Evolutionary conservation across 2,888 invertebrate species (phyloP).

Genomic region (Cephalotes varians): DNA sequence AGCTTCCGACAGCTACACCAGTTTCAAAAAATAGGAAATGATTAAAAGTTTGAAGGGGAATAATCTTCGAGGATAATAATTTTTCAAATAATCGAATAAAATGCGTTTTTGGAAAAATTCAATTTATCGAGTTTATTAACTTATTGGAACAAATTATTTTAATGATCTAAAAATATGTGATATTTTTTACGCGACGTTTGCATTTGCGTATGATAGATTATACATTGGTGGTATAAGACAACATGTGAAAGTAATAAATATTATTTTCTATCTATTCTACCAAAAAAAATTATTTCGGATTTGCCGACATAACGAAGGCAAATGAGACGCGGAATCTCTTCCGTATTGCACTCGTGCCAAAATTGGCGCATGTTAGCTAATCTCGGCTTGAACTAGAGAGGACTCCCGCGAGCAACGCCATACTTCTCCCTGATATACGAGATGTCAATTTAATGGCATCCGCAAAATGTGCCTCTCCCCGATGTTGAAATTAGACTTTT

Average conservation of each 20-base stretch:
- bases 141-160: constrained; percentile 9
- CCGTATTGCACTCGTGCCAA: constrained; percentile 69
- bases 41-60: constrained; percentile 33
- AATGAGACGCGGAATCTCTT: constrained; percentile 63
- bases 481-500: constrained; percentile 66
- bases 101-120: constrained; percentile 7
- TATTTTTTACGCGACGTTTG: background rate
- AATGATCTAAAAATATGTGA: background rate
- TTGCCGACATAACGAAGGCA: constrained; percentile 53
- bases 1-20: constrained; percentile 38
- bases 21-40: constrained; percentile 40
- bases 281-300: constrained; percentile 6
- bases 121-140: background rate
- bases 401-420: constrained; percentile 56
- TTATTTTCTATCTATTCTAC: background rate
- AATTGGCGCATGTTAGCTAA: constrained; percentile 68
- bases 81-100: constrained; percentile 39
- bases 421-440: constrained; percentile 78
- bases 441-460: constrained; percentile 80
- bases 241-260: background rate
- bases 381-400: constrained; percentile 59
- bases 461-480: constrained; percentile 70
- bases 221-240: no score
- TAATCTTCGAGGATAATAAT: constrained; percentile 34
- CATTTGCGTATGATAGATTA: background rate